phyloP scores from a whole-genome alignment of 2,113 vertebrate genomes.

The Toxotes jaculatrix region DNA sequence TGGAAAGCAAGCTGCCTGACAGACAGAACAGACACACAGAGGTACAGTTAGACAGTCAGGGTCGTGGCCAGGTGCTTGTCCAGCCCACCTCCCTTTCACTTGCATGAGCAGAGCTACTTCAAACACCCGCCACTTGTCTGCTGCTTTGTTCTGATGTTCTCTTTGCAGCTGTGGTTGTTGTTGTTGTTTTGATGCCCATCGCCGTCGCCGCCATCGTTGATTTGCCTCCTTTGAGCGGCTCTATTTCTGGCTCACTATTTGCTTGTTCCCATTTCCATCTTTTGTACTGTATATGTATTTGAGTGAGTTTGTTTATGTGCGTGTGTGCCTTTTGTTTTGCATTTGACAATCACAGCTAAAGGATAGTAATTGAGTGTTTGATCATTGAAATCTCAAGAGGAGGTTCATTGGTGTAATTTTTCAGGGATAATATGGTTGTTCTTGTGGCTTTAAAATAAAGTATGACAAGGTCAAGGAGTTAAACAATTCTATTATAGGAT shows the following conservation, averaged over 20 bases:
- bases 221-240: conserved; percentile 65
- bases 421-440: conserved; percentile 20
- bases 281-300: conserved; percentile 32
- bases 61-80: conserved; percentile 57
- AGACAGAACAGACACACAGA: conserved; percentile 18
- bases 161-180: conserved; percentile 66
- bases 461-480: conserved; percentile 1
- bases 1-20: conserved; percentile 25
- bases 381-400: conserved; percentile 37
- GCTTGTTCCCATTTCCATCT: conserved; percentile 65
- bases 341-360: conserved; percentile 24
- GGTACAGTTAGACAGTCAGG: conserved; percentile 45
- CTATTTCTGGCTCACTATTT: conserved; percentile 61
- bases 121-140: conserved; percentile 67
- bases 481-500: not conserved
- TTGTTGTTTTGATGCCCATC: conserved; percentile 67
- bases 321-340: conserved; percentile 40
- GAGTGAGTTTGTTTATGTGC: conserved; percentile 31
- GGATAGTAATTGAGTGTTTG: conserved; percentile 53
- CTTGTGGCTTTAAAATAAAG: conserved; percentile 14
- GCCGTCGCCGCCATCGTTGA: conserved; percentile 49
- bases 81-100: conserved; percentile 66
- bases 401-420: conserved; percentile 31
- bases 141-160: conserved; percentile 67
- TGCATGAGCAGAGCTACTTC: conserved; percentile 78